These are phyloP conservation scores for Zhuqinia jingwanae DNA, from an alignment of 2,888 invertebrate genomes.

Conservation along the genomic window DNA sequence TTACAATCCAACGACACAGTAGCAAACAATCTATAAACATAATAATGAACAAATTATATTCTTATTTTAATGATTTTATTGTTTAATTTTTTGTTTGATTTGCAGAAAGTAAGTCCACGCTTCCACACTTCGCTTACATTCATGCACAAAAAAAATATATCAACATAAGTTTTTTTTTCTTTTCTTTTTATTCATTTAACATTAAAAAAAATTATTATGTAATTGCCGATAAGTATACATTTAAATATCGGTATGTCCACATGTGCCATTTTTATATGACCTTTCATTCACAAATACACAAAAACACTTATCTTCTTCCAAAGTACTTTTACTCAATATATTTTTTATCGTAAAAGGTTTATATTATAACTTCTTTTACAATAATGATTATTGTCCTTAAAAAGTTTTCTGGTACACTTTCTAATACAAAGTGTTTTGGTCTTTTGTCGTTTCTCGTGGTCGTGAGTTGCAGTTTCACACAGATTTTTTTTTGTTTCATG, in stretches of 20 bases:
- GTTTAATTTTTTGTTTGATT: conserved; percentile 61
- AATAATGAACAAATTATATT: background rate
- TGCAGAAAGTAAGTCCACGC: conserved; percentile 73
- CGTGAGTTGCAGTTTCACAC: background rate
- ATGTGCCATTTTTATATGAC: conserved; percentile 42
- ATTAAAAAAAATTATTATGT: background rate
- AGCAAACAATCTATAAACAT: background rate
- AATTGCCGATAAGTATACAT: no score
- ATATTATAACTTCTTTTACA: background rate
- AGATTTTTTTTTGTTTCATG: conserved; percentile 3
- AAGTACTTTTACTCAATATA: background rate
- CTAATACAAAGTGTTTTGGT: background rate
- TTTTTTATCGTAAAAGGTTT: background rate
- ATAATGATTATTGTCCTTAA: background rate
- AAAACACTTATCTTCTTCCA: conserved; percentile 16
- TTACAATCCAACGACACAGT: background rate
- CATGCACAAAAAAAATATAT: conserved; percentile 26
- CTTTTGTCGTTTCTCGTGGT: no score
- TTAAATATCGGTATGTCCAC: conserved; percentile 13
- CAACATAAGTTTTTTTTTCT: background rate
- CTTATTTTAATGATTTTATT: conserved; percentile 31
- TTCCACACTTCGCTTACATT: conserved; percentile 46
- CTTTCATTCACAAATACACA: conserved; percentile 29
- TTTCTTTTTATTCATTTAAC: background rate
- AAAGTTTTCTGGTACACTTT: background rate